These are phyloP conservation scores for Liopterus haemorrhoidalis DNA, from an alignment of 2,888 invertebrate genomes.

Conservation along the genomic window DNA sequence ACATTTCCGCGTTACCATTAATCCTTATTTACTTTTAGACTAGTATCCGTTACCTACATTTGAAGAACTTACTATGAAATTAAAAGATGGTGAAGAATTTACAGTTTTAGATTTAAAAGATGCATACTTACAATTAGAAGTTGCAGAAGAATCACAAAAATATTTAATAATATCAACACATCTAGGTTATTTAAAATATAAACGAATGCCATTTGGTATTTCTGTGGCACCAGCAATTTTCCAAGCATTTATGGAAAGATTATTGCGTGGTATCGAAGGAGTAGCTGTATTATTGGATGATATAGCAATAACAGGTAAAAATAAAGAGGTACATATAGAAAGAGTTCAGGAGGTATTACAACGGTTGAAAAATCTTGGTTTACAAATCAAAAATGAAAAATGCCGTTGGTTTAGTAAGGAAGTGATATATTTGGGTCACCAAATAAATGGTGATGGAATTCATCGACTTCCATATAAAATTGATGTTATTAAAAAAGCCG, in stretches of 20 bases:
- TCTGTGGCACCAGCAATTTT: constrained; percentile 8
- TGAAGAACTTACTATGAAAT: constrained; percentile 12
- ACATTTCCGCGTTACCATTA: constrained; percentile 9
- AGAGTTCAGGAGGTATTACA: background rate
- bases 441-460: constrained; percentile 15
- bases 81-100: constrained; percentile 16
- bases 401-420: constrained; percentile 7
- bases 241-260: constrained; percentile 3
- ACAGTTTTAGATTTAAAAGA: constrained; percentile 18
- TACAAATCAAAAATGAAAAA: constrained; percentile 6
- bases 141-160: constrained; percentile 11
- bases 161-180: constrained; percentile 7
- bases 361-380: constrained; percentile 3
- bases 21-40: constrained; percentile 4
- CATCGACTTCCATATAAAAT: constrained; percentile 10
- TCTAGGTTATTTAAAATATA: constrained; percentile 15
- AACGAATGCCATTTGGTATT: constrained; percentile 17
- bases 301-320: constrained; percentile 4
- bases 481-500: constrained; percentile 12
- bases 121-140: constrained; percentile 21
- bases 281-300: constrained; percentile 1
- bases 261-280: constrained; percentile 3
- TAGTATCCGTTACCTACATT: constrained; percentile 13
- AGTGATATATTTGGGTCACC: constrained; percentile 14
- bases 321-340: constrained; percentile 4